These are phyloP conservation scores for Ectemnius lituratus DNA, from an alignment of 2,888 invertebrate genomes.

Conservation along the genomic window DNA sequence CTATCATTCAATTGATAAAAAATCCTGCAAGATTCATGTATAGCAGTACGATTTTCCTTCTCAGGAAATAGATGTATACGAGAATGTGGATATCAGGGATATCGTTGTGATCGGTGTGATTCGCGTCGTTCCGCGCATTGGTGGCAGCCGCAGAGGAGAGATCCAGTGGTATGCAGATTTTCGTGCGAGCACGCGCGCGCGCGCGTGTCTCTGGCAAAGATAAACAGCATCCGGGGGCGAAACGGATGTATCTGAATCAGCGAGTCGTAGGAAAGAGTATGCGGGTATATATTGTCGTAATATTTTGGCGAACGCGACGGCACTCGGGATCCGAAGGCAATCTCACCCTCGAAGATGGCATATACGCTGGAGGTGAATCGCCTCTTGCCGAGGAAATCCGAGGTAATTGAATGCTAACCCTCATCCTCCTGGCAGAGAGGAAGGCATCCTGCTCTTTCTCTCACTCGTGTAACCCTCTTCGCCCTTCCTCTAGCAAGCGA, in stretches of 20 bases:
- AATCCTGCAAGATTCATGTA: too few species aligned
- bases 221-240: slow-evolving; percentile 33
- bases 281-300: slow-evolving; percentile 63
- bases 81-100: too few species aligned
- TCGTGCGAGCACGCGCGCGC: not conserved
- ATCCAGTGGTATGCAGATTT: not conserved
- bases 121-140: too few species aligned
- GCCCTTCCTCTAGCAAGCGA: slow-evolving; percentile 30
- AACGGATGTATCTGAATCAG: slow-evolving; percentile 54
- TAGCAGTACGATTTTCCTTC: too few species aligned
- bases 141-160: too few species aligned
- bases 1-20: too few species aligned
- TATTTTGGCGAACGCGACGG: slow-evolving; percentile 67
- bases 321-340: slow-evolving; percentile 65
- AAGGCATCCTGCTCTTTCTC: slow-evolving; percentile 50
- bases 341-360: slow-evolving; percentile 69
- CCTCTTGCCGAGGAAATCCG: slow-evolving; percentile 74
- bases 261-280: slow-evolving; percentile 29
- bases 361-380: slow-evolving; percentile 71
- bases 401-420: slow-evolving; percentile 75
- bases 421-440: slow-evolving; percentile 47
- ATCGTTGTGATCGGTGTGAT: too few species aligned
- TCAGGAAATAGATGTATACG: too few species aligned
- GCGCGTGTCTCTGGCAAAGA: slow-evolving; percentile 18
- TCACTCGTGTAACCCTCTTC: slow-evolving; percentile 36